These are phyloP conservation scores for Cerastoderma edule DNA, from an alignment of 2,888 invertebrate genomes.

Conservation along the genomic window DNA sequence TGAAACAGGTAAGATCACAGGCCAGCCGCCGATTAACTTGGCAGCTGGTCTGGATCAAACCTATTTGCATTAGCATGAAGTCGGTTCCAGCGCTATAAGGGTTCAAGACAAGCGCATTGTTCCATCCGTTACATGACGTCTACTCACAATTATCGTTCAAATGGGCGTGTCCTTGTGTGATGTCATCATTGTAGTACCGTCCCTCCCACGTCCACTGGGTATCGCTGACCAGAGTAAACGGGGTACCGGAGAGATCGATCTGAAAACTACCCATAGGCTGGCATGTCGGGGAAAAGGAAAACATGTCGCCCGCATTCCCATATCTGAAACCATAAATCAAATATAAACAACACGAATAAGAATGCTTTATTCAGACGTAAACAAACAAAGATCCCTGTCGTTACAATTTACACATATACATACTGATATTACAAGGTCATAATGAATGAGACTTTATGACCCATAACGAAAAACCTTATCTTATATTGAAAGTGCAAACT, in stretches of 20 bases:
- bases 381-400: background rate
- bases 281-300: constrained; percentile 56
- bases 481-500: no score
- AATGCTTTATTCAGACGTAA: background rate
- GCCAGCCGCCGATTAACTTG: no score
- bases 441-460: no score
- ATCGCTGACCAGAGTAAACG: constrained; percentile 58
- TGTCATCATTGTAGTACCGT: constrained; percentile 45
- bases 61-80: no score
- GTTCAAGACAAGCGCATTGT: no score
- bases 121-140: no score
- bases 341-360: background rate
- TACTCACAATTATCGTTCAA: constrained; percentile 63
- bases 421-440: background rate
- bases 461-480: background rate
- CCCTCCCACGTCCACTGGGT: constrained; percentile 69
- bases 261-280: constrained; percentile 64
- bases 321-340: constrained; percentile 56
- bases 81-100: no score
- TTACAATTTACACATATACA: no score
- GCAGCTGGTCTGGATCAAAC: no score
- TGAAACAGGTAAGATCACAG: no score
- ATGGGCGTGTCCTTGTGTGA: constrained; percentile 43
- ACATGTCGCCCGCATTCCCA: constrained; percentile 71
- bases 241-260: constrained; percentile 70